Conservation (phyloP, 2,797 vertebrate genomes). For the Mormyrops attenuatus region DNA sequence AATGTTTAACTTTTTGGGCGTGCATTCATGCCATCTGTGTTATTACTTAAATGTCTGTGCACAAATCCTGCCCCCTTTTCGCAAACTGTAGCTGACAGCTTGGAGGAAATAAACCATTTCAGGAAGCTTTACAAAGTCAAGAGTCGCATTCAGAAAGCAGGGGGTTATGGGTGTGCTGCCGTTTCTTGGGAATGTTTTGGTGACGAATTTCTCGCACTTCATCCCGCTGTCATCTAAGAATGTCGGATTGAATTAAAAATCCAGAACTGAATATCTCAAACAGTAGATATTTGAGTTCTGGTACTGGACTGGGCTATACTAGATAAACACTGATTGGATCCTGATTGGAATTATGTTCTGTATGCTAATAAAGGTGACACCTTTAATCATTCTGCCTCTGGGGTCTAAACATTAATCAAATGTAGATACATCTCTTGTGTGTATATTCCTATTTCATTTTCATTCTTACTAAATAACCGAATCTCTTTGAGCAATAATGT, state of each 20-base stretch:
- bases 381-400: not conserved
- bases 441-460: slow-evolving; percentile 1
- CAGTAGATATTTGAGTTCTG: not conserved
- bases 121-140: not conserved
- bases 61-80: not conserved
- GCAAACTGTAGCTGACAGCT: not conserved
- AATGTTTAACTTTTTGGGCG: not conserved
- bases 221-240: not conserved
- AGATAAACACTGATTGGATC: slow-evolving; percentile 5
- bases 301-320: not conserved
- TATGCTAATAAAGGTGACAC: not conserved
- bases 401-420: not conserved
- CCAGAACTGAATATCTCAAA: not conserved
- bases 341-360: not conserved
- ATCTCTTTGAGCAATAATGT: not conserved
- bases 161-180: not conserved
- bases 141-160: not conserved
- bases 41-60: not conserved
- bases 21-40: not conserved
- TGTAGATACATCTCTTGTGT: not conserved
- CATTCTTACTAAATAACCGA: not conserved
- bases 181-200: not conserved
- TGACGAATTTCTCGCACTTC: not conserved
- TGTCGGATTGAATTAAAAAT: not conserved
- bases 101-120: not conserved